These are phyloP conservation scores for Lobophora halterata DNA, from an alignment of 2,888 invertebrate species.

Conservation along the genomic window DNA sequence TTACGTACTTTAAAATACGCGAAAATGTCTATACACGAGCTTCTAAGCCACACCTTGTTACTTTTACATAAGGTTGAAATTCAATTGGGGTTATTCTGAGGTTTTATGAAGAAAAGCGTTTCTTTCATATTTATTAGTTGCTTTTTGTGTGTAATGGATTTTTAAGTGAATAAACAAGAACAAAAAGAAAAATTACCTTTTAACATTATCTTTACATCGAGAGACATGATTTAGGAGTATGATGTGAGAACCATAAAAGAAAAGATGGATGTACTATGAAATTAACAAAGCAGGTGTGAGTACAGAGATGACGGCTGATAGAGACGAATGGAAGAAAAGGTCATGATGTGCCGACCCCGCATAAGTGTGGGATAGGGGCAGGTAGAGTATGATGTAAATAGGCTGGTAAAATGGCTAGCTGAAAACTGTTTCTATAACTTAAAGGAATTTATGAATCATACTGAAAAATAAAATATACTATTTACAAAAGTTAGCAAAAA, in stretches of 20 bases:
- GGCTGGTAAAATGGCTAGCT: too few species aligned
- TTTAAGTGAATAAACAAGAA: conserved; percentile 75
- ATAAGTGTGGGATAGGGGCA: too few species aligned
- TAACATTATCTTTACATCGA: conserved; percentile 36
- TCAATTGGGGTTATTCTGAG: conserved; percentile 13
- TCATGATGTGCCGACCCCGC: too few species aligned
- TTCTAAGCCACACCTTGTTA: conserved; percentile 27
- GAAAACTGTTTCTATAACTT: too few species aligned
- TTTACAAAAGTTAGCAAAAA: too few species aligned
- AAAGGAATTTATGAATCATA: too few species aligned
- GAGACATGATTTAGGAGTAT: conserved; percentile 29
- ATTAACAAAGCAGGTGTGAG: too few species aligned
- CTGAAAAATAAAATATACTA: too few species aligned
- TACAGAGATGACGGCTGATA: too few species aligned
- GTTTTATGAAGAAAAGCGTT: conserved; percentile 52
- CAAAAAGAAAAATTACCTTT: conserved; percentile 40
- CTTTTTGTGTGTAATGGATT: conserved; percentile 75
- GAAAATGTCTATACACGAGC: conserved; percentile 48
- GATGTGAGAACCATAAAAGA: not conserved
- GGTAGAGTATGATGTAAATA: too few species aligned
- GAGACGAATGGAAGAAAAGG: too few species aligned
- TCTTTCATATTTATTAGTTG: conserved; percentile 72
- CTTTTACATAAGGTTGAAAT: conserved; percentile 25
- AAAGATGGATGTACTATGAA: too few species aligned
- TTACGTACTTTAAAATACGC: conserved; percentile 63